Evolutionary conservation across 1,140 invertebrate species (phyloP), one percentile per base, ranked within the genome.

Genomic region (Drosophila sp.): DNA sequence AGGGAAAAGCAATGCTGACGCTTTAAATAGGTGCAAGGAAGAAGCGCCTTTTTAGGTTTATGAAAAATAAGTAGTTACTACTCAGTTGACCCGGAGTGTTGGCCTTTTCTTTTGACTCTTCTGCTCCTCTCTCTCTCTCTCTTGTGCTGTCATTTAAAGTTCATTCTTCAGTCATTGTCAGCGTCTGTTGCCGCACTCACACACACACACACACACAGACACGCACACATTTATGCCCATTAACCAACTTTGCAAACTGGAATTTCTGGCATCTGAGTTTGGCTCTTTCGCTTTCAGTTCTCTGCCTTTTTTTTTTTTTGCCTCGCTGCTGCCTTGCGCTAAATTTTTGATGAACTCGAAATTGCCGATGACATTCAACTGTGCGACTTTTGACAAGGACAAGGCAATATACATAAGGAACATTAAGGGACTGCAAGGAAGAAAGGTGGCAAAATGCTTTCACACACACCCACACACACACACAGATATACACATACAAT

Each of bases 301-400:
- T 29, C 25, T 10, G 29, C 41, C 23, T 35, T 17, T n/a, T 47
- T 41, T n/a, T 40, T n/a, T 17, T 40, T 38, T 60, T 38, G 32
- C 33, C 11, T 38, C 56, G 61, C 56, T 72, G 58, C 29, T 56
- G 57, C 58, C 58, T 67, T 56, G 50, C 62, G 79, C 66, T 89
- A 80, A 72, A 89, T 84, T 84, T 87, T 89, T 84, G 80, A 89
- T 89, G 85, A 89, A 80, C 74, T 80, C 66, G 41, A 90, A 84
- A 90, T 84, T 79, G 71, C 64, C 81, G 74, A 75, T 90, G 77
- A 84, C 85, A 89, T 82, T 70, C 72, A 80, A 79, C 71, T 66
- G 77, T 66, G 77, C 69, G 70, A 70, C 38, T 71, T 71, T 67
- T 66, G 62, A 62, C 56, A 69, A 54, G 57, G 44, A 50, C 44